Conservation (phyloP, 2,113 vertebrate species). For the Spizaetus ornatus region DNA sequence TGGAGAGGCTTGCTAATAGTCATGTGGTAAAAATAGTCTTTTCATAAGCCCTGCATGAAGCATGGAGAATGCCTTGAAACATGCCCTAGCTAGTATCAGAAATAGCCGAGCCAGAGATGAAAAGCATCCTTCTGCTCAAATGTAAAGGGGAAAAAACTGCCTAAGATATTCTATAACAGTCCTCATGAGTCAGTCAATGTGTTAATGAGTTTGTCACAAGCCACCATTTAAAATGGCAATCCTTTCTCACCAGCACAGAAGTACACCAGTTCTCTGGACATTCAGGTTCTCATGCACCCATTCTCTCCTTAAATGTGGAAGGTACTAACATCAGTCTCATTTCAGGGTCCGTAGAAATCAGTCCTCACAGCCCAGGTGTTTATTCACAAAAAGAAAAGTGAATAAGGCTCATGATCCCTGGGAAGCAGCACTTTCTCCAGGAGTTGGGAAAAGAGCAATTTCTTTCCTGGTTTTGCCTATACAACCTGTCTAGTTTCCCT, state of each 20-base stretch:
- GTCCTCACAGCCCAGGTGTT: background rate
- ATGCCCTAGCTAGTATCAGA: background rate
- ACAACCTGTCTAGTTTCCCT: background rate
- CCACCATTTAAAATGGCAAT: background rate
- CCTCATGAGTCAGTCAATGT: background rate
- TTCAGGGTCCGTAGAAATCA: background rate
- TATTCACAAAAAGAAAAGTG: background rate
- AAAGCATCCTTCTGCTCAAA: background rate
- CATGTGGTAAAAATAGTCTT: conserved; percentile 16
- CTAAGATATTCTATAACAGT: background rate
- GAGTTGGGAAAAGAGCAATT: background rate
- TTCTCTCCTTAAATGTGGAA: background rate
- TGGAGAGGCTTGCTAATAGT: background rate
- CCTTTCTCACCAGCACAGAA: background rate
- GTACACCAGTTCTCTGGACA: background rate
- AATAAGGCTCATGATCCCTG: background rate
- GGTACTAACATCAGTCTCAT: background rate
- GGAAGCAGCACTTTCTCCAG: background rate
- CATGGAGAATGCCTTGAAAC: background rate
- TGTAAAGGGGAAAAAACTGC: background rate
- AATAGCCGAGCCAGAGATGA: background rate
- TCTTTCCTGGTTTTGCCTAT: background rate
- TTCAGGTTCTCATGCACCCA: background rate
- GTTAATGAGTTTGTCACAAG: background rate
- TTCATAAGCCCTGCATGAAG: background rate